These are phyloP conservation scores for Pachypanchax playfairii DNA, from an alignment of 2,113 vertebrate species.

Conservation along the genomic window DNA sequence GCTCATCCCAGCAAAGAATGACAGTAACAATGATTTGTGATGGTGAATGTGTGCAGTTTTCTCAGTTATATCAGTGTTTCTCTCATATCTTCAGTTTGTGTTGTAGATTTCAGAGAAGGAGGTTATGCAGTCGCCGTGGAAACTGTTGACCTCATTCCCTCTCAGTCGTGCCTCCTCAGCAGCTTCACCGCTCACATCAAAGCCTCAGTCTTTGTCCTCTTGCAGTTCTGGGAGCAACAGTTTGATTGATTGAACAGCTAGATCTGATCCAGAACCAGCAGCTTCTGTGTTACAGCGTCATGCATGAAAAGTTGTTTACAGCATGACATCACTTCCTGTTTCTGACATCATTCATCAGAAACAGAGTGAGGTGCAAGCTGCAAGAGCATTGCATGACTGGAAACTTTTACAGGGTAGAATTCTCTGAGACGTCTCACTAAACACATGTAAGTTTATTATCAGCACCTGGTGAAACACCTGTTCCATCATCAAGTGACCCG, in stretches of 20 bases:
- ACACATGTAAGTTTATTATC: too few species aligned
- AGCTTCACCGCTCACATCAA: constrained; percentile 15
- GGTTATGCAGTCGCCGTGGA: constrained; percentile 17
- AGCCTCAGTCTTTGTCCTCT: constrained; percentile 1
- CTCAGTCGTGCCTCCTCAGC: neutral
- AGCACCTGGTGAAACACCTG: too few species aligned
- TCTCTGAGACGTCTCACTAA: too few species aligned
- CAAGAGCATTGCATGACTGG: too few species aligned
- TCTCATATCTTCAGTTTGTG: constrained; percentile 11
- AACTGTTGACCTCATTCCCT: constrained; percentile 19
- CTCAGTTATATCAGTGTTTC: neutral
- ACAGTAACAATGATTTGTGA: constrained; percentile 6
- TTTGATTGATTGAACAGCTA: neutral
- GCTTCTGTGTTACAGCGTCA: neutral
- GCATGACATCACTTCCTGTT: constrained; percentile 23
- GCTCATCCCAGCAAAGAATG: neutral
- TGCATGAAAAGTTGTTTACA: constrained; percentile 13
- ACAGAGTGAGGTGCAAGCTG: neutral
- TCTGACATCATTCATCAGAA: neutral
- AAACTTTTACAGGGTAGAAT: too few species aligned
- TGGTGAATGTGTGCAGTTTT: too few species aligned
- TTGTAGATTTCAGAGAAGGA: neutral
- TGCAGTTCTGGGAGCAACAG: neutral
- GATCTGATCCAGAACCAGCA: neutral
- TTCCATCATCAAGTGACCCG: too few species aligned